Percentiles rank a stretch among this genome's conserved stretches.
Evolutionary conservation across 2,888 invertebrate genomes (phyloP).

Genomic region (Carpatolechia fugitivella): DNA sequence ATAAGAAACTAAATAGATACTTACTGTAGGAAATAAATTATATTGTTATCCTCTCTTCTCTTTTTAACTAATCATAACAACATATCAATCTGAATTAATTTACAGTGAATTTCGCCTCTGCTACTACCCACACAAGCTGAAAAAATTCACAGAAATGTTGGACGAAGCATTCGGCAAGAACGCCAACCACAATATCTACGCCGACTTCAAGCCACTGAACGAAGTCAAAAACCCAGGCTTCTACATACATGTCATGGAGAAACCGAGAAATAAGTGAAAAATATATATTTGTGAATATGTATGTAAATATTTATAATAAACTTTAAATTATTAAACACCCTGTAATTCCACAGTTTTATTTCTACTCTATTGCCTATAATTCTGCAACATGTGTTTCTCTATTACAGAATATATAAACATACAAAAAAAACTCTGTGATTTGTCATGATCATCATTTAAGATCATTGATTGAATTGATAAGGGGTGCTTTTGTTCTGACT

Average conservation of each 20-base stretch:
- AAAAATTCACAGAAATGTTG: constrained; percentile 85
- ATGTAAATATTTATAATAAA: neutral
- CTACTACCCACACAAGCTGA: constrained; percentile 91
- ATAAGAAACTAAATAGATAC: no score
- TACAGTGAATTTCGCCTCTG: constrained; percentile 90
- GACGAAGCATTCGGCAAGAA: constrained; percentile 83
- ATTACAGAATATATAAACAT: no score
- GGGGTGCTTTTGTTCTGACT: no score
- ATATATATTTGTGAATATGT: neutral
- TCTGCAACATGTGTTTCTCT: neutral
- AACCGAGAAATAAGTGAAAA: constrained; percentile 45
- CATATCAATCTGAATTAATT: constrained; percentile 20
- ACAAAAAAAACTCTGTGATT: no score
- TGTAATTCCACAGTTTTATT: neutral
- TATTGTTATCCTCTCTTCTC: no score
- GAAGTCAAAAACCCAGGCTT: constrained; percentile 85
- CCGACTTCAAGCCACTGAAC: constrained; percentile 87
- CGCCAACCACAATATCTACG: constrained; percentile 85
- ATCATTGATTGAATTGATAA: no score
- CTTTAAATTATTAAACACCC: neutral
- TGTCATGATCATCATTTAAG: no score
- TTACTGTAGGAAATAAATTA: no score
- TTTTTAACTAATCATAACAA: neutral
- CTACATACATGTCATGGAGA: constrained; percentile 91
- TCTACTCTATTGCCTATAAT: neutral